A percentile compares a stretch with the other conserved stretches of the same genome.
Evolutionary conservation across 2,888 invertebrate genomes (phyloP).

Genomic region (Choreutis nemorana): DNA sequence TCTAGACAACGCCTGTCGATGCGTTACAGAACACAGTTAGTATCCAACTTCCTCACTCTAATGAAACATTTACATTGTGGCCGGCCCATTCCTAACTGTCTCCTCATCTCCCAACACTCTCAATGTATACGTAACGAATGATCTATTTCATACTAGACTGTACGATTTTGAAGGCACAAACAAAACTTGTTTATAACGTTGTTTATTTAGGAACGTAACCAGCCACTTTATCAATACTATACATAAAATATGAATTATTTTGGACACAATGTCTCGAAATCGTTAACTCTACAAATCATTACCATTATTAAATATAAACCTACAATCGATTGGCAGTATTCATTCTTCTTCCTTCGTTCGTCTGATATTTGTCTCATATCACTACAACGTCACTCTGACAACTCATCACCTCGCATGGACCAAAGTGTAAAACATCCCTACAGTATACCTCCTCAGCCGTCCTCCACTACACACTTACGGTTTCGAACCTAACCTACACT

Average conservation of each 20-base stretch:
- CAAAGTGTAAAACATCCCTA: too few relatives aligned
- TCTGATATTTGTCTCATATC: constrained; percentile 42
- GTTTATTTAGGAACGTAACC: constrained; percentile 28
- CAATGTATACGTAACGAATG: too few relatives aligned
- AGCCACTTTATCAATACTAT: constrained; percentile 44
- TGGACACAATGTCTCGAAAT: constrained; percentile 58
- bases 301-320: constrained; percentile 48
- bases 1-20: constrained; percentile 53
- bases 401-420: neutral
- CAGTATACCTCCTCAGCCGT: constrained; percentile 2
- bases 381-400: constrained; percentile 8
- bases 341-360: constrained; percentile 34
- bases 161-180: constrained; percentile 17
- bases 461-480: constrained; percentile 2
- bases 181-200: constrained; percentile 12
- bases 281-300: constrained; percentile 55
- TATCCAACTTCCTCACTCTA: constrained; percentile 51
- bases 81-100: constrained; percentile 22
- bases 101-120: constrained; percentile 11
- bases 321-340: constrained; percentile 65
- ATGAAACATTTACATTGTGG: constrained; percentile 41
- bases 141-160: constrained; percentile 11
- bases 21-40: constrained; percentile 62
- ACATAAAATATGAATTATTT: constrained; percentile 51
- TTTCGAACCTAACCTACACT: constrained; percentile 4